Evolutionary conservation across 1,140 invertebrate species (phyloP), one percentile per base, ranked within the genome.

Genomic region (Drosophila pectinifera): DNA sequence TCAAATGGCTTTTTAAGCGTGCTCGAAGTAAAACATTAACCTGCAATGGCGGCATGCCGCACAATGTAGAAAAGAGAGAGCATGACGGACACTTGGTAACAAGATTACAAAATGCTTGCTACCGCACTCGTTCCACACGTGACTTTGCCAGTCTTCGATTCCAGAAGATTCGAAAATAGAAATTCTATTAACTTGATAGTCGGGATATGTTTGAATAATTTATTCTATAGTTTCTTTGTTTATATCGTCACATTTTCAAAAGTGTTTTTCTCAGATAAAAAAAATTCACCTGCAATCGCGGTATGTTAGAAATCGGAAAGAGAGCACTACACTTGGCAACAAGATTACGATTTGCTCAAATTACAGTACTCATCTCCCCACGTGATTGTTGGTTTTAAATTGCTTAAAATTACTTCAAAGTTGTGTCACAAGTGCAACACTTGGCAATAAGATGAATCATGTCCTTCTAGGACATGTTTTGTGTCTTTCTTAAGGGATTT

Each of bases 21-120:
- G 11, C 14, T 24, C 18, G 11, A 24, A 16, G 8, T 8, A 22
- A 38, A 58, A 28, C 20, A 57, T 24, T 58, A 31, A 41, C 22
- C 28, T 61, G 39, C 18, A 56, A 57, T 31, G 61, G 38, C 51
- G 24, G 28, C 61, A 36, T 64, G 61, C 55, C 18, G n/a, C 20
- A 13, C 45, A 36, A 24, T 22, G 18, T 22, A 36, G 49, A 53
- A n/a, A 41, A 26, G 43, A 57, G 10, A 16, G 34, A 56, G 31
- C 20, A 18, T 34, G 13, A 1, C 49, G 22, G 28, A 63, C 36
- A 14, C 61, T 43, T 68, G 61, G 45, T 63, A 67, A 68, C 64
- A 68, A 68, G 64, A 68, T 68, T 53, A 53, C 31, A 53, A 53
- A 53, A 7, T 53, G 31, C 49, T 53, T 53, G 49, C 31, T 31